These are phyloP conservation scores for Bagarius yarrelli DNA, from an alignment of 2,113 vertebrate genomes.

Conservation along the genomic window DNA sequence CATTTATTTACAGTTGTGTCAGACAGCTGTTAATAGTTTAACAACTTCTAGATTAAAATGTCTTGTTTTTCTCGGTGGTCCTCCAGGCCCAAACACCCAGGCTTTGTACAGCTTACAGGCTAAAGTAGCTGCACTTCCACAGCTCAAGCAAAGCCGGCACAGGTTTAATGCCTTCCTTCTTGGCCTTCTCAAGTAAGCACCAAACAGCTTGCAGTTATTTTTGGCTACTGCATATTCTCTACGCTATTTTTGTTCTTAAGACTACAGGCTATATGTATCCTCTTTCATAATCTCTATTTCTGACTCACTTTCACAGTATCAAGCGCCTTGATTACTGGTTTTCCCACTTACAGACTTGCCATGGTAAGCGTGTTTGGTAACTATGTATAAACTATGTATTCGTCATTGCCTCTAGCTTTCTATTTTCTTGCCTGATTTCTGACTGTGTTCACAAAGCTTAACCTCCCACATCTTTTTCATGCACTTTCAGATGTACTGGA, in stretches of 20 bases:
- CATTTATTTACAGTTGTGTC: neutral
- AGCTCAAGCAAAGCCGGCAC: constrained; percentile 80
- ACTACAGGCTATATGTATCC: neutral
- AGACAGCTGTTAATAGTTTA: neutral
- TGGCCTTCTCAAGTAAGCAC: constrained; percentile 89
- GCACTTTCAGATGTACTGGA: constrained; percentile 81
- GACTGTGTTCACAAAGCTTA: neutral
- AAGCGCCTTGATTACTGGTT: constrained; percentile 91
- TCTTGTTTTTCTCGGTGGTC: constrained; percentile 34
- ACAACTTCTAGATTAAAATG: constrained; percentile 18
- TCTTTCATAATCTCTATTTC: constrained; percentile 26
- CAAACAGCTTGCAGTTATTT: neutral
- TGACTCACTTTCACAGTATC: constrained; percentile 64
- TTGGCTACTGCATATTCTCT: neutral
- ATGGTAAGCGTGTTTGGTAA: constrained; percentile 68
- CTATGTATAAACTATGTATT: neutral
- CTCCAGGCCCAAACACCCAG: constrained; percentile 73
- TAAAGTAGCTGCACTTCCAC: constrained; percentile 78
- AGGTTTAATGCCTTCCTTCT: constrained; percentile 91
- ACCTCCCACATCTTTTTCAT: neutral
- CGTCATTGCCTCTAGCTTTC: neutral
- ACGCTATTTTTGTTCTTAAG: neutral
- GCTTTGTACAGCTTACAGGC: constrained; percentile 77
- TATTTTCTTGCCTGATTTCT: neutral
- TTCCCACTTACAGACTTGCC: constrained; percentile 83